Evolutionary conservation across 2,888 invertebrate genomes (phyloP).

Genomic region (Pollenia griseotomentosa): DNA sequence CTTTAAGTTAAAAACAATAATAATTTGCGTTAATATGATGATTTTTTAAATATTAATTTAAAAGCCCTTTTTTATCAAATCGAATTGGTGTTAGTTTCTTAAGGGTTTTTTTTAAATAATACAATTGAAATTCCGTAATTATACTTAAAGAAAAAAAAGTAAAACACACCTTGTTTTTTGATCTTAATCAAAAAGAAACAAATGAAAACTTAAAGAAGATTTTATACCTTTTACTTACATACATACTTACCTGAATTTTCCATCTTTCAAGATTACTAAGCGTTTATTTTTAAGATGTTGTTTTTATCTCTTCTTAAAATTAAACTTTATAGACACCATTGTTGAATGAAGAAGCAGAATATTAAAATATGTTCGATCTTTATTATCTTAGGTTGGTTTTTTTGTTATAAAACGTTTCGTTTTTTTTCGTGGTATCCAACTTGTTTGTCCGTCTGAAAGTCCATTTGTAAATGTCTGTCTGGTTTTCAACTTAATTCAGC

Average conservation of each 20-base stretch:
- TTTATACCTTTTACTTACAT: neutral
- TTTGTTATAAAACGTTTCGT: slow-evolving; percentile 27
- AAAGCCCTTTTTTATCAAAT: neutral
- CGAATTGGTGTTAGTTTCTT: slow-evolving; percentile 3
- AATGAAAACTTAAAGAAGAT: slow-evolving; percentile 2
- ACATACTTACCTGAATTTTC: slow-evolving; percentile 11
- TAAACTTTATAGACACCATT: slow-evolving; percentile 31
- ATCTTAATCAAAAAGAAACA: neutral
- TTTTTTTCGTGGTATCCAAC: neutral
- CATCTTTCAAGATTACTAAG: slow-evolving; percentile 56
- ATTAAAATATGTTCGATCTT: slow-evolving; percentile 67
- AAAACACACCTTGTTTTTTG: slow-evolving; percentile 44
- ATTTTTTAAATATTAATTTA: slow-evolving; percentile 18
- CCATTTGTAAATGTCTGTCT: slow-evolving; percentile 66
- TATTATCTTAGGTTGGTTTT: slow-evolving; percentile 56
- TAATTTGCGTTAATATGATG: slow-evolving; percentile 49
- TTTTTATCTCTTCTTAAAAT: slow-evolving; percentile 15
- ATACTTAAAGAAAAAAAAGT: slow-evolving; percentile 19
- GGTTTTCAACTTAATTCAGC: slow-evolving; percentile 79
- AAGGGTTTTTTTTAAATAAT: slow-evolving; percentile 14
- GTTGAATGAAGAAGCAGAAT: slow-evolving; percentile 45
- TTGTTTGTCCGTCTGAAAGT: slow-evolving; percentile 35
- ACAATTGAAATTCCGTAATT: slow-evolving; percentile 59
- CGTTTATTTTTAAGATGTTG: slow-evolving; percentile 18
- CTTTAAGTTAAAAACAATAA: slow-evolving; percentile 28